Evolutionary conservation across 2,888 invertebrate genomes (phyloP).

Genomic region (Heteromurus nitidus): DNA sequence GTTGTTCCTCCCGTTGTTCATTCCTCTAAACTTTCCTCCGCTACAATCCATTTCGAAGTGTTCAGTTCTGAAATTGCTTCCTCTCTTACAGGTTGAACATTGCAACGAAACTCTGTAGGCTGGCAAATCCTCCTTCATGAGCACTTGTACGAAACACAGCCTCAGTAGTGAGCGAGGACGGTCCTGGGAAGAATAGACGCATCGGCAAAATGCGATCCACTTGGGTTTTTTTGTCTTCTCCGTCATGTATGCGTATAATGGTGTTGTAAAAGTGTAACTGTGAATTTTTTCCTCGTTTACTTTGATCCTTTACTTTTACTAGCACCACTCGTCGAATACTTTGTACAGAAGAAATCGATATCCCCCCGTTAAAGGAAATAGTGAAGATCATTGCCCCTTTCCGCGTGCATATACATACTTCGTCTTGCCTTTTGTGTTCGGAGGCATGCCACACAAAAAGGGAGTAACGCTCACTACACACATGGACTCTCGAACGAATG

Average conservation of each 20-base stretch:
- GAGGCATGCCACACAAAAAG: background rate
- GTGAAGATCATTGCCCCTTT: conserved; percentile 61
- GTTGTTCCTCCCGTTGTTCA: conserved; percentile 1
- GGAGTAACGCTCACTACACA: background rate
- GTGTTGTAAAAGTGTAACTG: conserved; percentile 51
- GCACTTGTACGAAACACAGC: conserved; percentile 14
- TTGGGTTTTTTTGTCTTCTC: conserved; percentile 37
- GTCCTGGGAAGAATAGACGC: conserved; percentile 5
- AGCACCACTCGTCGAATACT: conserved; percentile 17
- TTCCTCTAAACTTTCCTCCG: conserved; percentile 37
- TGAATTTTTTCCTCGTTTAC: conserved; percentile 31
- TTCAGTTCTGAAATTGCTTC: conserved; percentile 51
- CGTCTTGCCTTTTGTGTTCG: background rate
- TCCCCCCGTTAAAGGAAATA: conserved; percentile 48
- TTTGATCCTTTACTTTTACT: background rate
- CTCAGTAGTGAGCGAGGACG: background rate
- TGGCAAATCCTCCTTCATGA: conserved; percentile 32
- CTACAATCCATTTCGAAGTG: conserved; percentile 27
- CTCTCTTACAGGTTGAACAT: conserved; percentile 55
- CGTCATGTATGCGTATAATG: conserved; percentile 50
- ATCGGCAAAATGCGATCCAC: conserved; percentile 22
- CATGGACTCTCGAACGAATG: conserved; percentile 12
- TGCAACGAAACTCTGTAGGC: conserved; percentile 18
- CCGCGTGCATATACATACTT: too few relatives aligned
- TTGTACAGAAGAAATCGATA: conserved; percentile 61